Evolutionary conservation across 2,888 invertebrate genomes (phyloP), one percentile per base, ranked within the genome.

Genomic region (Rhaphigaster nebulosa): DNA sequence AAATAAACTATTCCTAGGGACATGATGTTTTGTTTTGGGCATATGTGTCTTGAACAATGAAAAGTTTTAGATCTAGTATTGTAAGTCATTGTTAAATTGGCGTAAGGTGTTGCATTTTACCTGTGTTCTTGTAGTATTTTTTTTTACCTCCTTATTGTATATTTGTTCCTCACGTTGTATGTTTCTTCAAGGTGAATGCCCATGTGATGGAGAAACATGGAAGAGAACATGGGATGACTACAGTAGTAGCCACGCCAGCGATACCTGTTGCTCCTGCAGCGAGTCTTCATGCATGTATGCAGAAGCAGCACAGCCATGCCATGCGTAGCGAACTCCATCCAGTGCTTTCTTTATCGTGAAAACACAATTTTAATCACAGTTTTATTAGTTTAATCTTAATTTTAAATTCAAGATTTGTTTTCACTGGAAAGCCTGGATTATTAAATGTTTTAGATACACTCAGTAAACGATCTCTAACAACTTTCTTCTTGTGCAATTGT

Each of bases 261-360:
- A 95, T 92, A 95, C 95, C 4, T 94, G 91, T 54, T 91, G 94
- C 90, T 96, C 95, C 93, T 95, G 95, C 93, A 95, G 95, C 93
- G 95, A 95, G 93, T 95, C 95, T 34, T 95, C 95, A 87, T 95
- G 95, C 92, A 93, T 95, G 90, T 96, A 96, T 92, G 95, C 95
- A 1, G 95, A 95, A 93, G 95, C 95, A 20, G 90, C 90, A 38
- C 92, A 91, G 34, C 91, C 91, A 15, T 91, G 89, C 87, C 87
- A 88, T 18, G 88, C 91, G 80, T 91, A 91, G 88, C 91, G 50
- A 88, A 90, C 76, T 65, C 91, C 54, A 34, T 90, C 91, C 88
- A 84, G 70, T 34, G 87, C 87, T 88, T 90, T 90, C 90, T 88
- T 90, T 34, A 88, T 90, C 23, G 50, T 88, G 41, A 87, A 90